Evolutionary conservation across 2,797 vertebrate genomes (phyloP), one percentile per base, ranked within the genome.

Genomic region (Pyrocephalus nanus): DNA sequence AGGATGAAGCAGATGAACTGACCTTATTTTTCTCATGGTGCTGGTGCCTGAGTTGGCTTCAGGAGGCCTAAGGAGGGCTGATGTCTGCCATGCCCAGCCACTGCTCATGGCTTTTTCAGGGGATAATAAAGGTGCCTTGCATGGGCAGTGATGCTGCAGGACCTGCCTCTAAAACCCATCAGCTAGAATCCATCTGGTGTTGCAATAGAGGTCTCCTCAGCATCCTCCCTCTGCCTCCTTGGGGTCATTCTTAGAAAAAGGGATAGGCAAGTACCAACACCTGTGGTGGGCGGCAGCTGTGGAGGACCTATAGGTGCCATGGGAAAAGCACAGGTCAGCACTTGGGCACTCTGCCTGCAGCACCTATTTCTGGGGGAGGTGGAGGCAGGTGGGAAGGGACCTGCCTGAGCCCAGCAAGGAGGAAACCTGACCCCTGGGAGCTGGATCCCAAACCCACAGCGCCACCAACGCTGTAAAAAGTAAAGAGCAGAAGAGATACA

Each of bases 391-490:
- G 38, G 83, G 65, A 65, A 95, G 38, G 27, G 21, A 91, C 13
- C 17, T 7, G 45, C 32, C 43, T 53, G 26, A 53, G 29, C 9
- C 48, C 7, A 15, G 25, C 4, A 5, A 27, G 38, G 67, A 93
- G 45, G 93, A 91, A 95, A 95, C 29, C 72, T 91, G 80, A 92
- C 25, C 40, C 90, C 71, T 1, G 1, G 36, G 43, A 70, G 42
- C 60, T 60, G 50, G 29, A 64, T 64, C 72, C 27, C 40, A 38
- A 72, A 66, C 17, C 25, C 57, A 42, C 26, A 45, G 57, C 43
- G 18, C 17, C 0, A 0, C 17, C 55, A 55, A 21, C 6, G 2
- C 36, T 8, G 42, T 22, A 23, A 54, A 54, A 60, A 67, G 66
- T 32, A 65, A 84, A 67, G 1, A 69, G 54, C 47, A 45, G 34